Conservation (phyloP, 2,113 vertebrate species). For the Hemicordylus capensis region DNA sequence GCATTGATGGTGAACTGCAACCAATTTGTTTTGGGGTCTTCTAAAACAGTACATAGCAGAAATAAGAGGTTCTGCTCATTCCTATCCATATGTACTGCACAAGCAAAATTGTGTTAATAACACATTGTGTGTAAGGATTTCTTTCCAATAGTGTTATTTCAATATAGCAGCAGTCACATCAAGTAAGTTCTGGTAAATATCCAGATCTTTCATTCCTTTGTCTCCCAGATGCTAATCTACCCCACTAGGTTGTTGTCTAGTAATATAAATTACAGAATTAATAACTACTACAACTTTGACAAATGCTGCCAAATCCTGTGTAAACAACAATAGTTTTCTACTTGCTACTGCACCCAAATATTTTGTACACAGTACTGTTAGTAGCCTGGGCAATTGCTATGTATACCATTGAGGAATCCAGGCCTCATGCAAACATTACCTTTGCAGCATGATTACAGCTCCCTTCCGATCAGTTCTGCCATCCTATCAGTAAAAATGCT, state of each 20-base stretch:
- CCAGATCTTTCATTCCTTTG: neutral
- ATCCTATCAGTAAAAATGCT: neutral
- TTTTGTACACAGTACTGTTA: neutral
- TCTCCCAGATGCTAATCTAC: neutral
- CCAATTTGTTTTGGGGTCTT: neutral
- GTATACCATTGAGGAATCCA: neutral
- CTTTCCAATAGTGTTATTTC: neutral
- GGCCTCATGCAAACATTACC: neutral
- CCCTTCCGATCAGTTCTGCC: neutral
- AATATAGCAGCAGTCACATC: neutral
- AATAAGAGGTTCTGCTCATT: neutral
- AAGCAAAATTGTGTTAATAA: neutral
- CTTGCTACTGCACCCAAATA: neutral
- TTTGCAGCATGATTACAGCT: neutral
- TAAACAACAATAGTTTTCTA: neutral
- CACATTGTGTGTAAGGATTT: neutral
- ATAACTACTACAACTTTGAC: neutral
- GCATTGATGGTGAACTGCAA: neutral
- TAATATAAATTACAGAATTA: neutral
- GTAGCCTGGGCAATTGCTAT: neutral
- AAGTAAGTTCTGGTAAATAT: neutral
- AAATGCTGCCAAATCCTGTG: accelerated
- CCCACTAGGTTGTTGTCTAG: neutral
- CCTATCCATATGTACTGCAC: neutral
- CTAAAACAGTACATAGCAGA: neutral